Evolutionary conservation across 2,113 vertebrate species (phyloP), one percentile per base, ranked within the genome.

Genomic region (Crocuta crocuta): DNA sequence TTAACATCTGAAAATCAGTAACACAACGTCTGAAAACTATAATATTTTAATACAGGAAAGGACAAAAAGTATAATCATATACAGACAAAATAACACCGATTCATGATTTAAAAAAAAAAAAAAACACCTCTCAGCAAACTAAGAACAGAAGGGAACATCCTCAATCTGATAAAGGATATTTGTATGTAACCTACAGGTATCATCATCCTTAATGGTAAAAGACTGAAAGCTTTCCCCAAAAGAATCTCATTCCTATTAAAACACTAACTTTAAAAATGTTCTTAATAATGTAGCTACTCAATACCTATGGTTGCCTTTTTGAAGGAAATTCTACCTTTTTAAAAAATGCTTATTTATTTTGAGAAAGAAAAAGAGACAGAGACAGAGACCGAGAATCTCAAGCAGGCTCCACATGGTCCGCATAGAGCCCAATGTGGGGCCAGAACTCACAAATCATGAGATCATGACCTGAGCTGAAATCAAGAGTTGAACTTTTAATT

Each of bases 1-100:
- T 95, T 70, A 93, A 93, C 76, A 83, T n/a, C 70, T 39, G 4
- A 96, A 87, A 78, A 82, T 71, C 43, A 82, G 48, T 55, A 92
- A 70, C 21, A 39, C 5, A 68, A 76, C 15, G 55, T 50, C 9
- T 58, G 33, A 91, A 84, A 94, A 58, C 13, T 89, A 50, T 6
- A 95, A 39, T 61, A 45, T n/a, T 13, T 55, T 71, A 87, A 63
- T 39, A 80, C 0, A 55, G 81, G 28, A 93, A 68, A 94, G 53
- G 43, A 48, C 7, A 50, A 63, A 94, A 92, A 53, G 35, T 28
- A 84, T 43, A n/a, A 74, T 91, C 53, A 23, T 33, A 87, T 45
- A 24, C 23, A 84, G 50, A 76, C 26, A 85, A 89, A 92, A 82
- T 35, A 92, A 82, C 10, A 82, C 8, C 7, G n/a, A 90, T 15